Evolutionary conservation across 2,888 invertebrate genomes (phyloP), one percentile per base, ranked within the genome.

Genomic region (Ernsta delagoae): DNA sequence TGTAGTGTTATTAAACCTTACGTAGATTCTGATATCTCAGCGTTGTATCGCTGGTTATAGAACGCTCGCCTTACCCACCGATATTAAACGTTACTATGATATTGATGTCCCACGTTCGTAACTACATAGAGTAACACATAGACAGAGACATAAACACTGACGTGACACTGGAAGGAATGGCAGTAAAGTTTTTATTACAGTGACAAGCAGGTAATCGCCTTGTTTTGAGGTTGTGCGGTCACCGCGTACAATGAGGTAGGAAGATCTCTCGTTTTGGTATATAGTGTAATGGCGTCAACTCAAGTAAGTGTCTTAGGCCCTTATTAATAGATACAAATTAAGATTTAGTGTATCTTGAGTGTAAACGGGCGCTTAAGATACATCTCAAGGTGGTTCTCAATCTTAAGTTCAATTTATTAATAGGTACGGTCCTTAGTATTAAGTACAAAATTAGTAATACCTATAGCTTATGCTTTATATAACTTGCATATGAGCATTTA

Each of bases 11-110:
- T 3, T 31, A 31, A 31, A 31, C 2, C 31, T 31, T 2, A 3
- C 4, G 31, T 31, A 31, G 31, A 31, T 31, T 31, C 31, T 31
- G 31, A 31, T 31, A 31, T 31, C 4, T 31, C 31, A 31, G 31
- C 31, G 31, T 31, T 3, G 31, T 31, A 16, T 36, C 12, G 36
- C 34, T 50, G 4, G 9, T 9, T 16, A 9, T 61, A n/a, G 12
- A 12, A 50, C 48, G 11, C 5, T 9, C 4, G 9, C 48, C 34
- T 50, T 34, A 61, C 9, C 57, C 59, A 39, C 39, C 62, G 78
- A 88, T 89, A 89, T 90, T 84, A 82, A 80, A 81, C 79, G 78
- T 76, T 77, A 79, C 77, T 83, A 89, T 92, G 91, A 90, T 90
- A 91, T 91, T 88, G 88, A 90, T 88, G 85, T 78, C 73, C 78